phyloP scores from a whole-genome alignment of 1,140 invertebrate genomes.

The Polypedilum pembai region DNA sequence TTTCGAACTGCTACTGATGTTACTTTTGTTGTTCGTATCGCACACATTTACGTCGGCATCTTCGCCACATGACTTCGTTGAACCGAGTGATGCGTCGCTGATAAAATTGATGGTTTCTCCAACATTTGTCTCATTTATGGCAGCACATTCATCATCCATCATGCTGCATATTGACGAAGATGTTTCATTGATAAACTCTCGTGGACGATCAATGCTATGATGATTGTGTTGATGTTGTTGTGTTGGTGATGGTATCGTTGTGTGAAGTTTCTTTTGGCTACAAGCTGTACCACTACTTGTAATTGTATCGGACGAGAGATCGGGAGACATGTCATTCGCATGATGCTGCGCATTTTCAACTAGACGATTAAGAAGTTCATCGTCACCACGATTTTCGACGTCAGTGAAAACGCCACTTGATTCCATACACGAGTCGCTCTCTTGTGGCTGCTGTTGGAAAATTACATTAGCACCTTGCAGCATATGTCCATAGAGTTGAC shows the following conservation, averaged over 20 bases:
- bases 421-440: constrained; percentile 65
- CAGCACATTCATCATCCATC: neutral
- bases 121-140: neutral
- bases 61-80: neutral
- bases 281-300: constrained; percentile 38
- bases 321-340: constrained; percentile 48
- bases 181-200: constrained; percentile 4
- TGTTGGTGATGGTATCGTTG: neutral
- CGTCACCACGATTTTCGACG: constrained; percentile 57
- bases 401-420: constrained; percentile 80
- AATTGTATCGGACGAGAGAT: constrained; percentile 46
- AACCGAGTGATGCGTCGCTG: neutral
- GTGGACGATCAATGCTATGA: constrained; percentile 8
- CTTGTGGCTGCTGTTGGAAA: constrained; percentile 45
- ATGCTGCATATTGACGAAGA: neutral
- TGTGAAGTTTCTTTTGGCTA: constrained; percentile 33
- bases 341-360: constrained; percentile 33
- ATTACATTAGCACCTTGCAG: constrained; percentile 42
- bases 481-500: constrained; percentile 66
- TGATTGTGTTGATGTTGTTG: constrained; percentile 7
- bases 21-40: constrained; percentile 9
- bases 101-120: constrained; percentile 15
- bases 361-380: constrained; percentile 37
- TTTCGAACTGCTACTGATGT: constrained; percentile 9
- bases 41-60: neutral